Base-by-base conservation (phyloP, 2,888 invertebrate species). In the Cryptophagus acutangulus region DNA sequence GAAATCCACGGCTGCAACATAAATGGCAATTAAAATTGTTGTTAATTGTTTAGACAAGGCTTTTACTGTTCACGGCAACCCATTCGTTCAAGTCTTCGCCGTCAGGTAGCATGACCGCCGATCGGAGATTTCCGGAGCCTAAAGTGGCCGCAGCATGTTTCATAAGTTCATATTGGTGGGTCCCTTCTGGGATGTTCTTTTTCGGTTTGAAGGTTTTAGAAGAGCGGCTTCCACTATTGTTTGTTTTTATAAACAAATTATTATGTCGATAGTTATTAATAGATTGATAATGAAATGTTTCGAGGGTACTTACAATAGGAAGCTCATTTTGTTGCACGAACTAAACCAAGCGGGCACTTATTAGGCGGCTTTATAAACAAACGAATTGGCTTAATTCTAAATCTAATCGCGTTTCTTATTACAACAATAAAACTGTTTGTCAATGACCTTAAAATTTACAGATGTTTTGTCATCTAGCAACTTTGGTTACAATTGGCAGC, bases 41-140 rank as follows among this genome's bases (percentile, higher is more conserved):
- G 24, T 6, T n/a, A 26, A 31, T 18, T 33, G 15, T 18, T 30
- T 13, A 18, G 31, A 13, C 18, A 29, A 16, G 35, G 26, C 28
- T 80, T 91, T 82, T 71, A 94, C 97, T 97, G 69, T 99, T 99
- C 31, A 99, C 97, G 39, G 99, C 99, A 28, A 99, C 93, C 99
- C 99, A 99, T 76, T 99, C 99, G 66, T 99, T 97, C 50, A 95
- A 79, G 73, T 99, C 99, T 73, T 99, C 99, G 24, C 99, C 97
- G 70, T 96, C 96, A 1, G 97, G 97, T 55, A 97, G 74, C 79
- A 91, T 87, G 39, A 99, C 97, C 30, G 97, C 99, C 48, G 94
- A 79, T 47, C 96, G 77, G 52, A 99, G 76, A 75, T 97, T 97
- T 15, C 96, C 97, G 33, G 95, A 96, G 41, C 97, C 99, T 29